Evolutionary conservation across 2,113 vertebrate genomes (phyloP).

Genomic region (Ophiodon elongatus): DNA sequence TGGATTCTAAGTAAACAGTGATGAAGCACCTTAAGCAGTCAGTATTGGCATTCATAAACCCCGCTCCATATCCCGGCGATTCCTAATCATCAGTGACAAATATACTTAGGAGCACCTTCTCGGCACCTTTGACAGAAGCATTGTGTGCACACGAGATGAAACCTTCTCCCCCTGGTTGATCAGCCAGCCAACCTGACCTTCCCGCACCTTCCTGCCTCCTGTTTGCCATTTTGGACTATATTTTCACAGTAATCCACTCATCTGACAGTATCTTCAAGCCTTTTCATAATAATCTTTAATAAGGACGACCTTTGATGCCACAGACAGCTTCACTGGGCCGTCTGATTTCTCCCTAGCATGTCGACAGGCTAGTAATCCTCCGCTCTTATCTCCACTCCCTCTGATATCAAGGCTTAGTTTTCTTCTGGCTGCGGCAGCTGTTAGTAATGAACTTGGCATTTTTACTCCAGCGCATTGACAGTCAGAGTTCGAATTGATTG

Average conservation of each 20-base stretch:
- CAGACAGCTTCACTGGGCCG: constrained; percentile 64
- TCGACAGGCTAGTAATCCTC: constrained; percentile 72
- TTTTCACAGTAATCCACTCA: constrained; percentile 74
- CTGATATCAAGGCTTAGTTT: constrained; percentile 75
- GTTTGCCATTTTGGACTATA: constrained; percentile 57
- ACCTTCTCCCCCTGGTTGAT: constrained; percentile 41
- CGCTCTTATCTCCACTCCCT: constrained; percentile 69
- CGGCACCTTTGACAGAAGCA: constrained; percentile 56
- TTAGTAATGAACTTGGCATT: constrained; percentile 72
- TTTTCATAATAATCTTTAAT: constrained; percentile 74
- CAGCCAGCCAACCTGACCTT: constrained; percentile 47
- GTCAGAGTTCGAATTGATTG: constrained; percentile 30
- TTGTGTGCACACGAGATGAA: constrained; percentile 48
- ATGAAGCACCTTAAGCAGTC: constrained; percentile 73
- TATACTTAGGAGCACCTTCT: constrained; percentile 59
- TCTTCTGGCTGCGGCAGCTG: constrained; percentile 62
- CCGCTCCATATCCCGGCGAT: constrained; percentile 43
- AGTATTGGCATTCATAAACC: constrained; percentile 70
- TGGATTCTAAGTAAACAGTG: constrained; percentile 80
- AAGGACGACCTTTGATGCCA: constrained; percentile 77
- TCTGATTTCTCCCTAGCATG: constrained; percentile 66
- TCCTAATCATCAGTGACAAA: constrained; percentile 75
- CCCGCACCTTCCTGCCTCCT: constrained; percentile 41
- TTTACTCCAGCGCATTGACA: constrained; percentile 43
- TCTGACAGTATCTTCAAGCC: constrained; percentile 70